Evolutionary conservation across 1,140 invertebrate genomes (phyloP).

Genomic region (Megathymus violae): DNA sequence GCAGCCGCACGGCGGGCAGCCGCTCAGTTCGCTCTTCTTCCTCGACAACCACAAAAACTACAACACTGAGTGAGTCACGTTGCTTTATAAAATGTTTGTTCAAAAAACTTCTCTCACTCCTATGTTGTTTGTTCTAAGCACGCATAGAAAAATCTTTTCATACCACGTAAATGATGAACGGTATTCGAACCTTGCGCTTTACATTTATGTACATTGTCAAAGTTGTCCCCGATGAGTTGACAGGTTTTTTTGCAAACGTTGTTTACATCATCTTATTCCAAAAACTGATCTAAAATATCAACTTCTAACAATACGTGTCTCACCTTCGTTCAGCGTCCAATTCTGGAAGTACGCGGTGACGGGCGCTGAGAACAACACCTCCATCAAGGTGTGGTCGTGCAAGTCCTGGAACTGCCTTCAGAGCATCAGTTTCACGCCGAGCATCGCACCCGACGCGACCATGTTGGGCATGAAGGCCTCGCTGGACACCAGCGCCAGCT

Average conservation of each 20-base stretch:
- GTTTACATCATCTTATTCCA: no score
- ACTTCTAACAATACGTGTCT: neutral
- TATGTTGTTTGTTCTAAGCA: no score
- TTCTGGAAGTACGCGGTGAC: slow-evolving; percentile 98
- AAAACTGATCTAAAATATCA: no score
- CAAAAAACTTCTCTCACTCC: no score
- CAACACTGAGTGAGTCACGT: slow-evolving; percentile 90
- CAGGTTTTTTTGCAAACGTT: no score
- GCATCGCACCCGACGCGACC: slow-evolving; percentile 53
- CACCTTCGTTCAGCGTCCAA: slow-evolving; percentile 85
- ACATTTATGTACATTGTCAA: no score
- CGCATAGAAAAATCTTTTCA: no score
- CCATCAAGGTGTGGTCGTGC: slow-evolving; percentile 97
- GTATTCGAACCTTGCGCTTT: no score
- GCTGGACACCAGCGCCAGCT: slow-evolving; percentile 92
- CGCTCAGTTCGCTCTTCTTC: slow-evolving; percentile 94
- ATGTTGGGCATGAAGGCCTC: slow-evolving; percentile 88
- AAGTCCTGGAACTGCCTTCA: slow-evolving; percentile 96
- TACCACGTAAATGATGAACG: no score
- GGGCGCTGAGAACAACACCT: slow-evolving; percentile 94
- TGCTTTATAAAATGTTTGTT: no score
- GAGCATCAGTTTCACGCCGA: slow-evolving; percentile 89
- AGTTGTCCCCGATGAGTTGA: no score
- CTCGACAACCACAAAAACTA: slow-evolving; percentile 95
- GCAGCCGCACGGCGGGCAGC: slow-evolving; percentile 94